A percentile compares a stretch with the other conserved stretches of the same genome.
Evolutionary conservation across 2,113 vertebrate genomes (phyloP).

Genomic region (Coreoperca whiteheadi): DNA sequence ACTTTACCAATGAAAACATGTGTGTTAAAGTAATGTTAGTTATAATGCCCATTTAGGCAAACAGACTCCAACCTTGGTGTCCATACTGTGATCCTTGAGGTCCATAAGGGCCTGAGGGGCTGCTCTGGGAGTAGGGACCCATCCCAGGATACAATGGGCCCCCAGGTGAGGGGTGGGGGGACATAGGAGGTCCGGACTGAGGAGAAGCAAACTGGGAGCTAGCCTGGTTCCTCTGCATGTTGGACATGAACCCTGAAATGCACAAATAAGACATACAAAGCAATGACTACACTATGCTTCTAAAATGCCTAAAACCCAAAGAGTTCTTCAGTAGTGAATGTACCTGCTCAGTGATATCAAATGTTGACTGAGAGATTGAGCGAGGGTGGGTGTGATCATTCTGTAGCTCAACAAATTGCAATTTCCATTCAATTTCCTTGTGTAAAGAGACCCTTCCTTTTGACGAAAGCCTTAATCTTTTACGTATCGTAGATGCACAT

Average conservation of each 20-base stretch:
- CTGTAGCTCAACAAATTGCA: conserved; percentile 2
- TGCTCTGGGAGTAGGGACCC: conserved; percentile 90
- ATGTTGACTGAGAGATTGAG: conserved; percentile 7
- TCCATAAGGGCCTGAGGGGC: conserved; percentile 90
- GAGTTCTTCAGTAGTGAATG: background rate
- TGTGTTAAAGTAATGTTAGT: background rate
- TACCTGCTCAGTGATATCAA: conserved; percentile 21
- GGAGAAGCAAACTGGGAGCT: conserved; percentile 92
- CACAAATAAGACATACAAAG: conserved; percentile 39
- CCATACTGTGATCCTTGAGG: conserved; percentile 93
- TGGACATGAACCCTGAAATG: conserved; percentile 90
- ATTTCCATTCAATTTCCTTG: conserved; percentile 22
- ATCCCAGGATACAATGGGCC: conserved; percentile 92
- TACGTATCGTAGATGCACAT: conserved; percentile 46
- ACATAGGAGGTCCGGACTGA: conserved; percentile 92
- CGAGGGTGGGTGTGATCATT: background rate
- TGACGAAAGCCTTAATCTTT: conserved; percentile 50
- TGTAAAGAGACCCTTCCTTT: conserved; percentile 34
- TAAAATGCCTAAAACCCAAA: background rate
- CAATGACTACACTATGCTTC: conserved; percentile 5
- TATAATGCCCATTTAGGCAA: background rate
- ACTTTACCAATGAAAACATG: background rate
- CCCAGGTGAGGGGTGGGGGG: conserved; percentile 91
- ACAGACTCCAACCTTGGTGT: conserved; percentile 89
- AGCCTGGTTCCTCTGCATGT: conserved; percentile 91